A percentile compares a stretch with the other conserved stretches of the same genome.
Conservation (phyloP, 2,888 invertebrate genomes). For the Tachina lurida region DNA sequence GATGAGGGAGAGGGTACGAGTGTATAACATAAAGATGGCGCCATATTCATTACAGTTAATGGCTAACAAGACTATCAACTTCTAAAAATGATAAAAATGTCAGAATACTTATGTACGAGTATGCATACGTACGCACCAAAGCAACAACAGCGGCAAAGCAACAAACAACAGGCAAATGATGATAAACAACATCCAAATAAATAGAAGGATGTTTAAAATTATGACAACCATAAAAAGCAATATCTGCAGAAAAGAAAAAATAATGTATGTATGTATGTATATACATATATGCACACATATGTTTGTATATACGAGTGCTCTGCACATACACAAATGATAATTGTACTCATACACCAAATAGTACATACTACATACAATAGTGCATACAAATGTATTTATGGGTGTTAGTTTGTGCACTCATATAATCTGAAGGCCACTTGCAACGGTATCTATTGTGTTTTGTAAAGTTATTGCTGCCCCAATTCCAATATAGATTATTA, state of each 20-base stretch:
- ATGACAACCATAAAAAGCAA: constrained; percentile 52
- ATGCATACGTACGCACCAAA: background rate
- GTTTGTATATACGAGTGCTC: no score
- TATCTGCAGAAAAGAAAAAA: constrained; percentile 23
- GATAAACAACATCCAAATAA: constrained; percentile 36
- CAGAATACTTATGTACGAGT: background rate
- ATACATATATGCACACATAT: background rate
- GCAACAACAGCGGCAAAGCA: constrained; percentile 15
- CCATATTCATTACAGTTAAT: constrained; percentile 71
- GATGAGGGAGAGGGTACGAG: background rate
- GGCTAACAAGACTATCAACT: constrained; percentile 69
- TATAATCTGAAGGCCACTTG: background rate
- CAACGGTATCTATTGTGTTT: background rate
- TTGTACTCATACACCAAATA: no score
- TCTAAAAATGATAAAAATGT: constrained; percentile 54
- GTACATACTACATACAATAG: no score
- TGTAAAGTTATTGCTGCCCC: background rate
- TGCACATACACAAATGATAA: no score
- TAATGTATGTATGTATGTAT: background rate
- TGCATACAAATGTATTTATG: no score
- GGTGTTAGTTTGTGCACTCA: background rate
- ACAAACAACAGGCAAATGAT: constrained; percentile 44
- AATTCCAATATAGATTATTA: background rate
- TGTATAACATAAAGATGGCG: constrained; percentile 65
- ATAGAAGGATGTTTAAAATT: constrained; percentile 47